Base-by-base conservation (phyloP, 1,140 invertebrate genomes). In the Oncopeltus fasciatus region DNA sequence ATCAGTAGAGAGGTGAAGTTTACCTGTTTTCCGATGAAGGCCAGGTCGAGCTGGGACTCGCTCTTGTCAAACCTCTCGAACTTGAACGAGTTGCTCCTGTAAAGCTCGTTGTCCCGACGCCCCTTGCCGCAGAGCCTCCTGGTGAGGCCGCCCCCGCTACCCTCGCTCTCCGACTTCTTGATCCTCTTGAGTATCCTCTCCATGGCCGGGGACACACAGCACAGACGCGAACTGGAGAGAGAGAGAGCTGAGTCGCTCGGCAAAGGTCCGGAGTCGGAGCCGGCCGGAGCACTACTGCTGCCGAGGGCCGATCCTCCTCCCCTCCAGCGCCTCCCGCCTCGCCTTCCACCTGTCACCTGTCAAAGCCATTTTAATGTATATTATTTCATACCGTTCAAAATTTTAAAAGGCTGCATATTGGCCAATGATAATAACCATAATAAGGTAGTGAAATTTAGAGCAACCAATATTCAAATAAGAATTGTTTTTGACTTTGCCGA, bases 81-180 rank as follows among this genome's bases (percentile, higher is more conserved):
- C 74, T 87, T 88, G 76, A 89, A 89, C 72, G 86, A 88, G 70
- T 89, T 88, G 64, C 85, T 87, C 60, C 86, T 80, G 70, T 88
- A 88, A 27, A 89, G 77, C 74, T 88, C 85, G 75, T 88, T 89
- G 76, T 87, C 86, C 61, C 72, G 74, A 44, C 73, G 72, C 66
- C 59, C 64, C 72, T 72, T 1, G 70, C 73, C 69, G 43, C 66
- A 65, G 59, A 67, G 61, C 33, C 66, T 51, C 38, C 62, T 64
- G 14, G 59, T 59, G 3, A 65, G 29, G 2, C 46, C 57, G 5
- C 47, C 18, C 47, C 8, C 47, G 4, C 18, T 18, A 26, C 12
- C 56, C 56, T 20, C 56, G 12, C 18, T 26, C 56, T 38, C 56
- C 56, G 56, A 31, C 56, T 26, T 57, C 56, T 38, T 57, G 56